A percentile compares a stretch with the other conserved stretches of the same genome.
Evolutionary conservation across 2,797 vertebrate species (phyloP).

Genomic region (Micromesistius poutassou): DNA sequence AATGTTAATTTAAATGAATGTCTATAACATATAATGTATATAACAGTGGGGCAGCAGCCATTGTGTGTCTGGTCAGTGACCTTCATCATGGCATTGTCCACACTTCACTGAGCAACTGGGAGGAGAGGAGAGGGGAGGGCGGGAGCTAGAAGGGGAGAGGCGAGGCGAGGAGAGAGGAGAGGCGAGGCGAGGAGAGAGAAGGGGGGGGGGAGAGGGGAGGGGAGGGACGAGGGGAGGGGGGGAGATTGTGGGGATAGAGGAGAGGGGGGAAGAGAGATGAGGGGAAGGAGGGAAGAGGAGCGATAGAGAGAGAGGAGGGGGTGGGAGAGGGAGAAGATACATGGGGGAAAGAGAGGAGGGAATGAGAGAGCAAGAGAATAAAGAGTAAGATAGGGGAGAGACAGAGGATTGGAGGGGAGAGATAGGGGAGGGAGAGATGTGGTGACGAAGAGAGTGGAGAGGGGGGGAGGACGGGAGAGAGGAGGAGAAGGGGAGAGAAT

Average conservation of each 20-base stretch:
- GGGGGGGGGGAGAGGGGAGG: background rate
- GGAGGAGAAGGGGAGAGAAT: no score
- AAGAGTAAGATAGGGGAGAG: no score
- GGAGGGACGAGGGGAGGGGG: no score
- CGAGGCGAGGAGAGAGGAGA: background rate
- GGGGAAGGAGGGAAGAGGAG: background rate
- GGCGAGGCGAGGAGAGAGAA: background rate
- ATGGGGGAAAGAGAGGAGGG: background rate
- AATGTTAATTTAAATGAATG: background rate
- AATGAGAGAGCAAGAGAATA: background rate
- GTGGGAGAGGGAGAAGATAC: background rate
- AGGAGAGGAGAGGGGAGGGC: background rate
- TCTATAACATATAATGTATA: background rate
- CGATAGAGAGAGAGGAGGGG: no score
- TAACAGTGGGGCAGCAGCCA: background rate
- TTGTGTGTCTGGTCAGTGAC: conserved; percentile 7
- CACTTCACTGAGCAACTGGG: conserved; percentile 6
- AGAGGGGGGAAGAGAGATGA: background rate
- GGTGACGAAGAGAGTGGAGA: no score
- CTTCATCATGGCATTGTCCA: conserved; percentile 11
- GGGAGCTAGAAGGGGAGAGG: background rate
- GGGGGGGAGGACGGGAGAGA: no score
- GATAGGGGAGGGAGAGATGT: no score
- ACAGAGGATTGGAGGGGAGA: background rate
- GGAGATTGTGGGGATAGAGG: background rate